Evolutionary conservation across 2,888 invertebrate genomes (phyloP).

Genomic region (Apantesis nais): DNA sequence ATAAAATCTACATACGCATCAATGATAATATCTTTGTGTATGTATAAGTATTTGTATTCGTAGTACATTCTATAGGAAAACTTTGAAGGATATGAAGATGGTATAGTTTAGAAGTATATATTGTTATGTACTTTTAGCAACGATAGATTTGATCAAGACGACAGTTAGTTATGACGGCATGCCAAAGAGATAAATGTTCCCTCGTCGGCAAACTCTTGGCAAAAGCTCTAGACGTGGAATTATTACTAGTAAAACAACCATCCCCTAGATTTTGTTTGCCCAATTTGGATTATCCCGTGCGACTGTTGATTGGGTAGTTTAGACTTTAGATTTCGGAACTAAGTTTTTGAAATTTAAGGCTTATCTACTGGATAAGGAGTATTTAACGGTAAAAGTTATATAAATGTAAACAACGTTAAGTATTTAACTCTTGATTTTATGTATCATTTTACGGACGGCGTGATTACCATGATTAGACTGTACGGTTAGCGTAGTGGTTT

Average conservation of each 20-base stretch:
- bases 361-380: slow-evolving; percentile 11
- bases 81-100: slow-evolving; percentile 3
- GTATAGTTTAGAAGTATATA: not conserved
- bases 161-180: slow-evolving; percentile 49
- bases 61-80: not conserved
- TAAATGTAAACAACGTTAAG: not conserved
- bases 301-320: slow-evolving; percentile 46
- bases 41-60: not conserved
- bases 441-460: too few relatives aligned
- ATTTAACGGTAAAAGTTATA: not conserved
- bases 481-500: too few relatives aligned
- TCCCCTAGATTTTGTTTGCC: slow-evolving; percentile 41
- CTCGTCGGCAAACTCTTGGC: slow-evolving; percentile 32
- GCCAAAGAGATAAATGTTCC: slow-evolving; percentile 50
- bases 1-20: not conserved
- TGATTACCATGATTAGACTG: too few relatives aligned
- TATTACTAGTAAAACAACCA: slow-evolving; percentile 39
- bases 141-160: slow-evolving; percentile 42
- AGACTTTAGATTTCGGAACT: slow-evolving; percentile 35
- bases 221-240: slow-evolving; percentile 25
- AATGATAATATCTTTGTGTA: not conserved
- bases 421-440: not conserved
- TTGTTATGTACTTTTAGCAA: slow-evolving; percentile 12
- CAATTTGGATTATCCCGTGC: slow-evolving; percentile 43
- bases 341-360: slow-evolving; percentile 26